phyloP scores from a whole-genome alignment of 2,888 invertebrate genomes.

The Cephus spinipes region DNA sequence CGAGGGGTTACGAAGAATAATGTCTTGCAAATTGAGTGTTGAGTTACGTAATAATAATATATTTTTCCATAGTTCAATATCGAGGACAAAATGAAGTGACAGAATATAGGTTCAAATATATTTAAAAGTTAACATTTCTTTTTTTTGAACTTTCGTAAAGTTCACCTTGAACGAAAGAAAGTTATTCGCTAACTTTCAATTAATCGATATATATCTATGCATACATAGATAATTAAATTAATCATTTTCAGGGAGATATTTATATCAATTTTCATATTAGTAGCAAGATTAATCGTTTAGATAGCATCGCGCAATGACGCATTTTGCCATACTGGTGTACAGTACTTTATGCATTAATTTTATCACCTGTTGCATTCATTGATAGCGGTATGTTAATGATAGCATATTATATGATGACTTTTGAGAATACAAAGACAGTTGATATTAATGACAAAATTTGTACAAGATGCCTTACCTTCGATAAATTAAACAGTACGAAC shows the following conservation, averaged over 20 bases:
- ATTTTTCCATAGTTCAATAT: background rate
- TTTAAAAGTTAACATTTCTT: background rate
- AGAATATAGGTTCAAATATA: background rate
- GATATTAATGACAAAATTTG: background rate
- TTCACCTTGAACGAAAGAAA: background rate
- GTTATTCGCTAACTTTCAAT: background rate
- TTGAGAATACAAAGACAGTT: background rate
- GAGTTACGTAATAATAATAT: background rate
- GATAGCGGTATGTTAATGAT: background rate
- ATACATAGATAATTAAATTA: background rate
- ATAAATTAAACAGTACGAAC: background rate
- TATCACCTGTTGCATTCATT: background rate
- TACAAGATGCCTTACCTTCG: background rate
- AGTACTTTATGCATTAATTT: background rate
- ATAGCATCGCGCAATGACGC: background rate
- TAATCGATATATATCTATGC: background rate
- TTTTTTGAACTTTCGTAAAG: background rate
- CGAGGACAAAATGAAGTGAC: background rate
- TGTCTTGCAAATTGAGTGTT: background rate
- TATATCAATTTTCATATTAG: background rate
- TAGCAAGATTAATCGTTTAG: background rate
- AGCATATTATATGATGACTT: background rate
- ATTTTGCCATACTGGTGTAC: background rate
- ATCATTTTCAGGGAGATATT: background rate
- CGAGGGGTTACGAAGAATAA: background rate